Conservation (phyloP, 53 echinoderm and acorn worm genomes). For the Apostichopus leukothele region DNA sequence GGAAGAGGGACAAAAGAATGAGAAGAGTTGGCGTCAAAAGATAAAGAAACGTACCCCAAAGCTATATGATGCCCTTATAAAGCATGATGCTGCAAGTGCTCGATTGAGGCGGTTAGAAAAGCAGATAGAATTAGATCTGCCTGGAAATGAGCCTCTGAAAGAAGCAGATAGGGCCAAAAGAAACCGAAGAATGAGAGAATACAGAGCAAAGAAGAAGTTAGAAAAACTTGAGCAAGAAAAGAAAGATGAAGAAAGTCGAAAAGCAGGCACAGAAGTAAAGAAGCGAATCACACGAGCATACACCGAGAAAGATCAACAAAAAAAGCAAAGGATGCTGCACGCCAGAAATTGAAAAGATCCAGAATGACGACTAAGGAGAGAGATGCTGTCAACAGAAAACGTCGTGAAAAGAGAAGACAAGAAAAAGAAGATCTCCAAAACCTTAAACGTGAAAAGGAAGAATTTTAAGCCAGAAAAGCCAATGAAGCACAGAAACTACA, state of each 20-base stretch:
- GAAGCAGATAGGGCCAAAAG: slow-evolving; percentile 38
- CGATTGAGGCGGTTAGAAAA: slow-evolving; percentile 51
- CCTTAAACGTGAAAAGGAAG: not conserved
- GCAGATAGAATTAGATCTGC: slow-evolving; percentile 24
- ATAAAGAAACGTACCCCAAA: no score
- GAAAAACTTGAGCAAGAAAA: slow-evolving; percentile 15
- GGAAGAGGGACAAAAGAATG: not conserved
- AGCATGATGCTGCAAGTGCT: slow-evolving; percentile 33
- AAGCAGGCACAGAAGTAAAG: slow-evolving; percentile 47
- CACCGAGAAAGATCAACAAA: not conserved
- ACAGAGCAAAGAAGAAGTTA: slow-evolving; percentile 57
- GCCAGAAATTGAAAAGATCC: slow-evolving; percentile 24
- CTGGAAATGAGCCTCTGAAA: slow-evolving; percentile 49
- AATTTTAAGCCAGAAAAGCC: slow-evolving; percentile 17
- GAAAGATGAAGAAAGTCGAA: slow-evolving; percentile 8
- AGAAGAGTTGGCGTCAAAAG: no score
- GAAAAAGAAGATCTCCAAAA: slow-evolving; percentile 19
- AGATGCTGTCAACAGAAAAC: slow-evolving; percentile 32
- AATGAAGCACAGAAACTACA: slow-evolving; percentile 9
- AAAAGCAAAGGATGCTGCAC: slow-evolving; percentile 60
- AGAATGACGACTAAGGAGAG: slow-evolving; percentile 33
- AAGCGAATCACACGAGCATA: not conserved
- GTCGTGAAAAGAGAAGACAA: slow-evolving; percentile 36
- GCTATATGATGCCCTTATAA: slow-evolving; percentile 40
- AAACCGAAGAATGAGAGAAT: slow-evolving; percentile 45